Evolutionary conservation across 2,888 invertebrate genomes (phyloP), one percentile per base, ranked within the genome.

Genomic region (Drosophila limbata): DNA sequence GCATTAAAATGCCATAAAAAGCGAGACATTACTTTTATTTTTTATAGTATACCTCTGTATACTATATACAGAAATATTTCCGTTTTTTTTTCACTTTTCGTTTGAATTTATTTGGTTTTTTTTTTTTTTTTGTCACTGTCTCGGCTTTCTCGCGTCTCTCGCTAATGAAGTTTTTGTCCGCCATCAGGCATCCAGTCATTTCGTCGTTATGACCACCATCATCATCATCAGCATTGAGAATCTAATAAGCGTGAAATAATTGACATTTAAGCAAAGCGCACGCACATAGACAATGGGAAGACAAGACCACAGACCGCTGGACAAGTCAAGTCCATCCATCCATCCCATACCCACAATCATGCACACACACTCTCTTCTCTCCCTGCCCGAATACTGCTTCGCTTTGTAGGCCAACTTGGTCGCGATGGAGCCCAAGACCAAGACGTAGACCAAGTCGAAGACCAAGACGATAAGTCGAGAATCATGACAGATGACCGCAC

Each of bases 231-330:
- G 64, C 78, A 70, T 77, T 69, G 71, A 79, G 77, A 88, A 77
- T 85, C 73, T 84, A 88, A 85, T 85, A 85, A 85, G 86, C 86
- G 88, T 85, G 81, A 88, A 88, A 86, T 88, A 85, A 88, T 88
- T 88, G 85, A 86, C 88, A 86, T 85, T 88, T 84, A 86, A 79
- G 86, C 79, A 79, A 84, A 84, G 69, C 85, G 50, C 86, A 88
- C 88, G 84, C 88, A 83, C 78, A 85, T 66, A 75, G 77, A 84
- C 84, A 84, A 85, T 88, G 83, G 62, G 55, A 63, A 48, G 44
- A 47, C 35, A n/a, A 52, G 62, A 62, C 45, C 35, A 44, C 19
- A 56, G 44, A 33, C 42, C 57, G 50, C 40, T 19, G 71, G 64
- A 57, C 76, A 73, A 44, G 44, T 48, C 31, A 73, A 44, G 44